Evolutionary conservation across 1,140 invertebrate genomes (phyloP).

Genomic region (Panagrolaimus sp.): DNA sequence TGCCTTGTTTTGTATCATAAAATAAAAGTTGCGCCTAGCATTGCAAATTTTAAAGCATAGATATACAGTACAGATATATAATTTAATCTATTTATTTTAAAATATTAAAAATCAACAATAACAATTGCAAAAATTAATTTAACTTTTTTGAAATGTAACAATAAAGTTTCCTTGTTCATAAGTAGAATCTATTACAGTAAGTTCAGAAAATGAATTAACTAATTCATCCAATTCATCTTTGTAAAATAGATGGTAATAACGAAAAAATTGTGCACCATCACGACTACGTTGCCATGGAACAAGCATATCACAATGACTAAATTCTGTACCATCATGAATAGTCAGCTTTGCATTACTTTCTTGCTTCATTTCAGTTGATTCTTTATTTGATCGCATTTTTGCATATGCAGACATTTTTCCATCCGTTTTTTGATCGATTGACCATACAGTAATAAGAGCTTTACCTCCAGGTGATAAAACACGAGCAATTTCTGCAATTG

Average conservation of each 20-base stretch:
- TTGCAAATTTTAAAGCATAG: too few relatives aligned
- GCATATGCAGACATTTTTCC: constrained; percentile 63
- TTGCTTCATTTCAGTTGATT: constrained; percentile 11
- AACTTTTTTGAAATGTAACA: constrained; percentile 15
- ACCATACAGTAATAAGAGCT: constrained; percentile 90
- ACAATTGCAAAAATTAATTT: background rate
- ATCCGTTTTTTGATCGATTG: constrained; percentile 84
- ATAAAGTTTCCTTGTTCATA: constrained; percentile 42
- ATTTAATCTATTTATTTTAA: too few relatives aligned
- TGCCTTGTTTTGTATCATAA: too few relatives aligned
- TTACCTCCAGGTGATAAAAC: constrained; percentile 80
- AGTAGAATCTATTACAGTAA: constrained; percentile 14
- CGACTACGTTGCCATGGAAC: constrained; percentile 80
- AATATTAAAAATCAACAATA: constrained; percentile 26
- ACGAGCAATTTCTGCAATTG: constrained; percentile 76
- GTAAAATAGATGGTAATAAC: constrained; percentile 42
- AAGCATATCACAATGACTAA: constrained; percentile 81
- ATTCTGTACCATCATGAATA: constrained; percentile 63
- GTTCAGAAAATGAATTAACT: constrained; percentile 17
- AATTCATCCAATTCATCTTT: constrained; percentile 31
- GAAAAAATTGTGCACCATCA: constrained; percentile 52
- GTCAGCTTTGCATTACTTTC: constrained; percentile 9
- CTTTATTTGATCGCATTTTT: constrained; percentile 34
- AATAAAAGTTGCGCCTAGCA: too few relatives aligned
- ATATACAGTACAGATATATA: too few relatives aligned